These are phyloP conservation scores for Luffia ferchaultella DNA, from an alignment of 2,888 invertebrate genomes.

Conservation along the genomic window DNA sequence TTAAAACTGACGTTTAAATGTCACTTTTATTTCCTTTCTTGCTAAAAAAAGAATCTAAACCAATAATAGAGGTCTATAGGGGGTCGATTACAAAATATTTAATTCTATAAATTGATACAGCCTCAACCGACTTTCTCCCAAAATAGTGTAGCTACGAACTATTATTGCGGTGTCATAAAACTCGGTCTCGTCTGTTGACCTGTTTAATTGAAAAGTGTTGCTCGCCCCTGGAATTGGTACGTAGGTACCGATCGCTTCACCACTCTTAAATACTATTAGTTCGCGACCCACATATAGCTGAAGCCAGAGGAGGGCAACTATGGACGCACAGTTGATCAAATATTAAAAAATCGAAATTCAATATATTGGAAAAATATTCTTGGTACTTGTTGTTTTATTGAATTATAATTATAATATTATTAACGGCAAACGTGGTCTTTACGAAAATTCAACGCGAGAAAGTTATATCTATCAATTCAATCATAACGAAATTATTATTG, in stretches of 20 bases:
- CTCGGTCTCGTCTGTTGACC: conserved; percentile 43
- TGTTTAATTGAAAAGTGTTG: conserved; percentile 50
- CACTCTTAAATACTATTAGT: conserved; percentile 46
- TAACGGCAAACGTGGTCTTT: too few relatives aligned
- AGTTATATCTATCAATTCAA: too few relatives aligned
- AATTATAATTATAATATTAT: too few relatives aligned
- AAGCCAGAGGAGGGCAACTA: conserved; percentile 33
- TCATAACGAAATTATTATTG: too few relatives aligned
- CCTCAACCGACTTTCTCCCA: neutral
- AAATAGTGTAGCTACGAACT: neutral
- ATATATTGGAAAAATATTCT: neutral
- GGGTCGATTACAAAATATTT: neutral
- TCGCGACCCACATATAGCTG: conserved; percentile 52
- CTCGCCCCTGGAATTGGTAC: conserved; percentile 48
- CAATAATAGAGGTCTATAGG: too few relatives aligned
- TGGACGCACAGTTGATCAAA: conserved; percentile 4
- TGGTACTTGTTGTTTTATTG: too few relatives aligned
- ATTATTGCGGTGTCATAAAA: neutral
- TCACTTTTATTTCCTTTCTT: too few relatives aligned
- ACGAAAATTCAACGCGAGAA: too few relatives aligned
- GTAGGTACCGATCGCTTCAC: conserved; percentile 39
- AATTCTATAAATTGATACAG: neutral
- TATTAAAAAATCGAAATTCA: neutral
- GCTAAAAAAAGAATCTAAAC: too few relatives aligned
- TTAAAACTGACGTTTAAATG: too few relatives aligned